Percentiles rank a stretch among this genome's conserved stretches.
Conservation (phyloP, 2,113 vertebrate species). For the Phoenicopterus ruber region DNA sequence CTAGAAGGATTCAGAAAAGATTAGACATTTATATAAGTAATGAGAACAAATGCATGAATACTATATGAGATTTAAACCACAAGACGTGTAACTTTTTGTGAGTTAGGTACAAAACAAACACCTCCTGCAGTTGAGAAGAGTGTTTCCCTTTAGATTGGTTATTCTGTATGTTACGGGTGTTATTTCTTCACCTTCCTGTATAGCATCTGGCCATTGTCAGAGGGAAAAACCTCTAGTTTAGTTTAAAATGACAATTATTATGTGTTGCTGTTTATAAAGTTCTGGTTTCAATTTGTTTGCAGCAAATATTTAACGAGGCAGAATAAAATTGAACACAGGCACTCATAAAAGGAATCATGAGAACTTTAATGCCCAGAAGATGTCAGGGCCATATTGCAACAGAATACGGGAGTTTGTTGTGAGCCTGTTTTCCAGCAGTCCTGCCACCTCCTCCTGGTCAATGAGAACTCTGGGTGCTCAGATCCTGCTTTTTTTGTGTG, state of each 20-base stretch:
- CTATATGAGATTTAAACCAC: neutral
- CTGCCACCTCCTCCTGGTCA: neutral
- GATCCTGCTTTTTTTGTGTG: neutral
- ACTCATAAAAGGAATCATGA: neutral
- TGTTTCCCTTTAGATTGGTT: neutral
- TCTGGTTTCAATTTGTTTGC: constrained; percentile 29
- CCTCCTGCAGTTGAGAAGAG: neutral
- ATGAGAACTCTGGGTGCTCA: neutral
- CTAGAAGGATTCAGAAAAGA: neutral
- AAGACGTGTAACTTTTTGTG: neutral
- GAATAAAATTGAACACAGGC: neutral
- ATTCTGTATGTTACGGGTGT: neutral
- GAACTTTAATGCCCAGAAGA: neutral
- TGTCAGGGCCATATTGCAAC: neutral
- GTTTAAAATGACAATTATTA: neutral
- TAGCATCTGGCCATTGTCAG: neutral
- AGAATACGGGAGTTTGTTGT: neutral
- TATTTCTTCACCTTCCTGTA: neutral
- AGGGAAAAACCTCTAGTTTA: neutral
- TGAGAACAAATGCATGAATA: neutral
- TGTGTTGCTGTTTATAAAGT: neutral
- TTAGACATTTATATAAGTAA: neutral
- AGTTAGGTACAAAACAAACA: neutral
- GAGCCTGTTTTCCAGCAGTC: neutral
- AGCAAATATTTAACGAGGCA: neutral